These are phyloP conservation scores for Cyprinus carpio DNA, from an alignment of 2,113 vertebrate genomes.

Conservation along the genomic window DNA sequence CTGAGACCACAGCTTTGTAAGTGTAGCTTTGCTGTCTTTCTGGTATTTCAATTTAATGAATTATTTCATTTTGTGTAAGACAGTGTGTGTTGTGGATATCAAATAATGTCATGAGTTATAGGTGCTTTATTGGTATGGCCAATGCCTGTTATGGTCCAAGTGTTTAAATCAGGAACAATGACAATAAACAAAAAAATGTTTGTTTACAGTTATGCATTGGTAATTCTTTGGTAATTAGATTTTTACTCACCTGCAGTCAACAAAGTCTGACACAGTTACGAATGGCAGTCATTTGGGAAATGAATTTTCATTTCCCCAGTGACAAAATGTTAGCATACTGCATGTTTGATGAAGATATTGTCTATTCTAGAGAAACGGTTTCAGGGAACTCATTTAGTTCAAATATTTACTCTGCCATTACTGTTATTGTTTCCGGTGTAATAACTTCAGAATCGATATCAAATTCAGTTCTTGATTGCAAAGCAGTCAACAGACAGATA, in stretches of 20 bases:
- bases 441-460: not conserved
- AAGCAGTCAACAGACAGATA: too few relatives aligned
- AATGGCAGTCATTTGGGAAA: not conserved
- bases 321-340: not conserved
- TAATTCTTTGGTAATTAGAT: not conserved
- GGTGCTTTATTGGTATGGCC: conserved; percentile 52
- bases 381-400: not conserved
- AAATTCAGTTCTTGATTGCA: not conserved
- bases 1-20: conserved; percentile 18
- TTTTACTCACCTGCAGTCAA: not conserved
- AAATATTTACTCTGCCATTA: not conserved
- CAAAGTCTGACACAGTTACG: not conserved
- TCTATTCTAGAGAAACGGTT: not conserved
- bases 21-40: conserved; percentile 41
- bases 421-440: not conserved
- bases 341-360: not conserved
- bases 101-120: conserved; percentile 47
- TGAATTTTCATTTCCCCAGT: not conserved
- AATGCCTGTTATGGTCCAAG: conserved; percentile 55
- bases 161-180: conserved; percentile 52
- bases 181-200: conserved; percentile 42
- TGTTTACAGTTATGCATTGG: conserved; percentile 27
- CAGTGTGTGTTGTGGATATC: conserved; percentile 46
- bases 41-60: conserved; percentile 37
- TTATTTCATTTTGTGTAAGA: conserved; percentile 46